These are phyloP conservation scores for Bombus affinis DNA, from an alignment of 1,140 invertebrate genomes.

Conservation along the genomic window DNA sequence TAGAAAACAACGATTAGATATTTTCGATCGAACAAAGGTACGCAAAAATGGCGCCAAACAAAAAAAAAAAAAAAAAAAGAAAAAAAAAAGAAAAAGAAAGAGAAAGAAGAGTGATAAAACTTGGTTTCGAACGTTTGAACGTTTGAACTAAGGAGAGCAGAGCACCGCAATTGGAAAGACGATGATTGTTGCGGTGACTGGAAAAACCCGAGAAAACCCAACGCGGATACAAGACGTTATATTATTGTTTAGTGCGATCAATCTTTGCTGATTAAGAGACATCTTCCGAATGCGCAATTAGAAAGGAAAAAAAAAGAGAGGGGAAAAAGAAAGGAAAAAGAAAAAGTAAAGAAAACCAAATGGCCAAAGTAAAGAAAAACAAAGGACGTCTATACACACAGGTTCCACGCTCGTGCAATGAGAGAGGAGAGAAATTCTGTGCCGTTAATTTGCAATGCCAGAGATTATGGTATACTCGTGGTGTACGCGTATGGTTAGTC, in stretches of 20 bases:
- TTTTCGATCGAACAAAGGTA: background rate
- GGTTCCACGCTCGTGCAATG: slow-evolving; percentile 66
- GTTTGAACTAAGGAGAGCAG: background rate
- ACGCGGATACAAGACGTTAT: background rate
- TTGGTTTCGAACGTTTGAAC: background rate
- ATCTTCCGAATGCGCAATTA: background rate
- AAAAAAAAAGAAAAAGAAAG: too few relatives aligned
- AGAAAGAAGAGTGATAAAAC: background rate
- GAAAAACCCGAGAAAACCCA: background rate
- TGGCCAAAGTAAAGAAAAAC: background rate
- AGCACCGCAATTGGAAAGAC: background rate
- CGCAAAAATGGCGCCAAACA: background rate
- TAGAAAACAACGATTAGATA: background rate
- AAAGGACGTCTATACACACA: slow-evolving; percentile 64
- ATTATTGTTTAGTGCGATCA: slow-evolving; percentile 19
- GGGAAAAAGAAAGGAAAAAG: background rate
- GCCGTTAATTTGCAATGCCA: slow-evolving; percentile 23
- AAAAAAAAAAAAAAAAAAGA: accelerated
- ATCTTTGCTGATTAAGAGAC: slow-evolving; percentile 7
- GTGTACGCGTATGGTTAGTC: slow-evolving; percentile 8
- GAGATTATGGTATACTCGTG: background rate
- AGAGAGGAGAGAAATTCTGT: slow-evolving; percentile 22
- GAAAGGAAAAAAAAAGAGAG: background rate
- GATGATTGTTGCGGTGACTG: background rate
- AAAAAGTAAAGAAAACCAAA: background rate